Evolutionary conservation across 2,888 invertebrate genomes (phyloP), one percentile per base, ranked within the genome.

Genomic region (Dryobota labecula): DNA sequence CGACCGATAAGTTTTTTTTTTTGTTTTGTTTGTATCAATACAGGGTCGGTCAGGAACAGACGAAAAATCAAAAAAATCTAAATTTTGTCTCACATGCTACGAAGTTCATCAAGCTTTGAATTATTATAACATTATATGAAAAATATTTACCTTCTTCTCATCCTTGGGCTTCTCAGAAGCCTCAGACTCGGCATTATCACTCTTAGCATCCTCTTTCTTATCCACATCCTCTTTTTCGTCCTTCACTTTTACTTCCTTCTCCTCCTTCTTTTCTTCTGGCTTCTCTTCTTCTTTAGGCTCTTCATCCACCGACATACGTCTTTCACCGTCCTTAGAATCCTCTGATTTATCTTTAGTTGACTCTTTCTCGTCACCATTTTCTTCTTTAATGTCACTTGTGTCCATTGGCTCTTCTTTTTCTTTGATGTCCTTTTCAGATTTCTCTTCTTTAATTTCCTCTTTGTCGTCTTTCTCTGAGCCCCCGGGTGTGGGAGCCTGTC

Each of bases 81-180:
- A n/a, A n/a, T n/a, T n/a, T n/a, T n/a, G n/a, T n/a, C n/a, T n/a
- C n/a, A n/a, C n/a, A n/a, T n/a, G n/a, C n/a, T n/a, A n/a, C n/a
- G n/a, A n/a, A n/a, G n/a, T n/a, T n/a, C n/a, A n/a, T n/a, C n/a
- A n/a, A n/a, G n/a, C 13, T 13, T 24, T 24, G 49, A 49, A 49
- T 49, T 13, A 5, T 11, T 24, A 47, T 24, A 13, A 49, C 47
- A 49, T 49, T 49, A 27, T 27, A 51, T 3, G 15, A 51, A 51
- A 51, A 27, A 27, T 27, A 58, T 54, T 73, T 87, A 92, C 91
- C 90, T 92, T 92, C 85, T 92, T 92, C 4, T 91, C 91, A 3
- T 96, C 95, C 89, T 97, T 96, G 33, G 95, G 90, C 77, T 95
- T 96, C 92, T 93, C 96, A 64, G 95, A 93, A 5, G 86, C 91